Evolutionary conservation across 2,888 invertebrate genomes (phyloP).

Genomic region (Hypercompe scribonia): DNA sequence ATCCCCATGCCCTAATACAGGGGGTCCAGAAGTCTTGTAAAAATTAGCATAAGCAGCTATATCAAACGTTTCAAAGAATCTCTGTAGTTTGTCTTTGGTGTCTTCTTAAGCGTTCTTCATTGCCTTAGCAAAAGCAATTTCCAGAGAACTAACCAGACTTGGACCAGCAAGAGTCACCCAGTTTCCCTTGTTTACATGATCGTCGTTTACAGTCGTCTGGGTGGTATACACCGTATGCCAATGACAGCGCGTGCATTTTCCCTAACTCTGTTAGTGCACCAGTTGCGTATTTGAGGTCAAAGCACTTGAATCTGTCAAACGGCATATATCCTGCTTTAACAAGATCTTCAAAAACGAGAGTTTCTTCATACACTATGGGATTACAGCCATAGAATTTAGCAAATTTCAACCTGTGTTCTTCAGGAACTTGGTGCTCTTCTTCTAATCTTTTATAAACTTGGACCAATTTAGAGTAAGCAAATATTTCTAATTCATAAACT

Average conservation of each 20-base stretch:
- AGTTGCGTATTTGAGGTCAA: background rate
- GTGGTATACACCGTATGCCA: slow-evolving; percentile 27
- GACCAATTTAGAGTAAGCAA: slow-evolving; percentile 59
- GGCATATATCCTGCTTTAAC: slow-evolving; percentile 53
- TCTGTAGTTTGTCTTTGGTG: slow-evolving; percentile 49
- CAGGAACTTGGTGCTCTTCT: slow-evolving; percentile 50
- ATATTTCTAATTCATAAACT: slow-evolving; percentile 59
- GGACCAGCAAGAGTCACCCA: background rate
- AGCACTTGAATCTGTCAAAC: slow-evolving; percentile 37
- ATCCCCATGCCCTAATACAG: slow-evolving; percentile 44
- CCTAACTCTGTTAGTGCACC: slow-evolving; percentile 60
- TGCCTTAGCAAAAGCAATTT: background rate
- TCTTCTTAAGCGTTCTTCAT: slow-evolving; percentile 47
- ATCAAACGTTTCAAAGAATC: slow-evolving; percentile 38
- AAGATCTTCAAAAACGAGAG: slow-evolving; percentile 71
- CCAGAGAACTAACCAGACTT: background rate
- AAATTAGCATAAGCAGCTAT: background rate
- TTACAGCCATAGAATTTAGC: slow-evolving; percentile 64
- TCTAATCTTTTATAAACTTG: slow-evolving; percentile 59
- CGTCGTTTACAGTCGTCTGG: slow-evolving; percentile 52
- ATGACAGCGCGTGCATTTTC: slow-evolving; percentile 62
- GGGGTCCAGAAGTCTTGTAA: background rate
- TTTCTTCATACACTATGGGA: slow-evolving; percentile 55
- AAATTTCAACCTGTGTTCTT: slow-evolving; percentile 56
- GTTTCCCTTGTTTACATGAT: slow-evolving; percentile 16